A percentile compares a stretch with the other conserved stretches of the same genome.
phyloP scores from a whole-genome alignment of 1,140 invertebrate genomes.

The Steinernema khuongi region DNA sequence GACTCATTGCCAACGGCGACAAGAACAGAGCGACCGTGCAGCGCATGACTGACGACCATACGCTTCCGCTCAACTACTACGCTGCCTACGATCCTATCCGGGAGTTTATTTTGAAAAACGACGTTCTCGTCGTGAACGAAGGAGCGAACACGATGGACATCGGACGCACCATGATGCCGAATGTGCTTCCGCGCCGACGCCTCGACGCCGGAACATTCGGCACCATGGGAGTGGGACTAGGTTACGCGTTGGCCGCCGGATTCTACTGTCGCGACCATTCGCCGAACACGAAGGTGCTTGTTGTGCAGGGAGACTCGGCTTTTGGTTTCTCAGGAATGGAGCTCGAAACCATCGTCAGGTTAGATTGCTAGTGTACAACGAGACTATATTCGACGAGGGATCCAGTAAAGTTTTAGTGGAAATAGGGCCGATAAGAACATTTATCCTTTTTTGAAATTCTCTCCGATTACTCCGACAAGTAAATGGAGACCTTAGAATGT shows the following conservation, averaged over 20 bases:
- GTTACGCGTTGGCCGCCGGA: conserved; percentile 85
- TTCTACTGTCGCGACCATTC: conserved; percentile 76
- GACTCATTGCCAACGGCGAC: conserved; percentile 64
- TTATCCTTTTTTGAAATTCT: not conserved
- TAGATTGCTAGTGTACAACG: conserved; percentile 22
- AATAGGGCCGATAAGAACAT: not conserved
- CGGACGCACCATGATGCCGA: conserved; percentile 78
- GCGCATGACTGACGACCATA: conserved; percentile 66
- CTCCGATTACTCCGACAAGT: not conserved
- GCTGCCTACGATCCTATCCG: conserved; percentile 73
- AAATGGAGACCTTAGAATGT: not conserved
- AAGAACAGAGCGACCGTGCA: conserved; percentile 64
- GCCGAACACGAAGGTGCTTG: conserved; percentile 75
- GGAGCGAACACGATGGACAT: conserved; percentile 98
- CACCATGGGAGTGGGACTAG: conserved; percentile 90
- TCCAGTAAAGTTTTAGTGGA: not conserved
- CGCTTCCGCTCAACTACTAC: conserved; percentile 84
- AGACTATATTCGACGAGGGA: not conserved
- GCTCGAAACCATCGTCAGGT: conserved; percentile 84
- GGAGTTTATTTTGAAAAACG: conserved; percentile 61
- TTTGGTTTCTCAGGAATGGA: conserved; percentile 98
- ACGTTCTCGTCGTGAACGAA: conserved; percentile 89
- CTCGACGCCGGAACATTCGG: conserved; percentile 74
- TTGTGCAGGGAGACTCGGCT: conserved; percentile 85
- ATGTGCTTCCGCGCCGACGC: conserved; percentile 75